These are phyloP conservation scores for Thymelicus sylvestris DNA, from an alignment of 2,888 invertebrate species.

Conservation along the genomic window DNA sequence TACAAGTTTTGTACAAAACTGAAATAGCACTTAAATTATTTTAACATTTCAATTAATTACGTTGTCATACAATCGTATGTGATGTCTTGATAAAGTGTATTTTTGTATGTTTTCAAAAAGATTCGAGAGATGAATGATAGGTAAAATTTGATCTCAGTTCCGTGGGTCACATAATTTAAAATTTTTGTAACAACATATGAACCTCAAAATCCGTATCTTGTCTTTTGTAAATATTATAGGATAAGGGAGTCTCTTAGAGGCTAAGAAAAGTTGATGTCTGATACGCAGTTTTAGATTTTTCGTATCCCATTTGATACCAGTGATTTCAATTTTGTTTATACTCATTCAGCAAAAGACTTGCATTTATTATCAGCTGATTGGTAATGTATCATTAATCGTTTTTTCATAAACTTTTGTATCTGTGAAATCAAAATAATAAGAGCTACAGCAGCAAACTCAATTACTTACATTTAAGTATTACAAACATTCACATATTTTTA, in stretches of 20 bases:
- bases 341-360: background rate
- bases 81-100: background rate
- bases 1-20: conserved; percentile 26
- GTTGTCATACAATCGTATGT: background rate
- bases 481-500: too few relatives aligned
- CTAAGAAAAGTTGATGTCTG: conserved; percentile 60
- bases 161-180: conserved; percentile 9
- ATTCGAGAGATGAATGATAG: conserved; percentile 6
- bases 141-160: conserved; percentile 4
- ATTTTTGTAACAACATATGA: background rate
- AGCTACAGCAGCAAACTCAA: too few relatives aligned
- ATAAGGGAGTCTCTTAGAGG: conserved; percentile 75
- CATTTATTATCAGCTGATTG: background rate
- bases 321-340: conserved; percentile 7
- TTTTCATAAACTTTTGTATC: background rate
- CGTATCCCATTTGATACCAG: conserved; percentile 17
- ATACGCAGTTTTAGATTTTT: conserved; percentile 70
- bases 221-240: conserved; percentile 52
- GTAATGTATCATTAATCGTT: conserved; percentile 1
- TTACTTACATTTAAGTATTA: too few relatives aligned
- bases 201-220: conserved; percentile 11
- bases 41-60: background rate
- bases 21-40: conserved; percentile 12
- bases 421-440: too few relatives aligned
- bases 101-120: conserved; percentile 11